Base-by-base conservation (phyloP, 2,888 invertebrate species). In the Chymomyza caudatula region DNA sequence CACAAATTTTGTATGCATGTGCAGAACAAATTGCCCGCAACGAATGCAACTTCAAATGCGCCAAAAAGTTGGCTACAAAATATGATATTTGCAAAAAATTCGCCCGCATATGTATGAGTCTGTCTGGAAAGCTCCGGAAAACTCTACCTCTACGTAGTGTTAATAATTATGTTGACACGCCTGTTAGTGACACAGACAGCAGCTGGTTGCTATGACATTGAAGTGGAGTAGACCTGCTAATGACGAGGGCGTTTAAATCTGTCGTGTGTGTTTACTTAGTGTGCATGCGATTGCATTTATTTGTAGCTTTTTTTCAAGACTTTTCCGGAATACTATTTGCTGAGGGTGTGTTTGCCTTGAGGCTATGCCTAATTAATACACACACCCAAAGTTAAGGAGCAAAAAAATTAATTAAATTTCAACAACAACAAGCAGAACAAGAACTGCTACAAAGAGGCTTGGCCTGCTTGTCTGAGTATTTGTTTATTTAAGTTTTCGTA, bases 391-490 rank as follows among this genome's bases (percentile, higher is more conserved):
- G 44, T 29, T 15, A 47, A 8, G 25, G 1, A 25, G 25, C 6
- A 76, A 76, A 77, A 70, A 81, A 84, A 85, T 81, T 85, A 81
- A 85, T 81, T 81, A 81, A 84, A 81, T 84, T 81, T 74, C 44
- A 22, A 44, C 22, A 25, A n/a, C 20, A 58, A 58, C 44, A 23
- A 53, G 13, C 56, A 42, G 19, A 23, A 20, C 44, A 67, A 60
- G 52, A 74, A 71, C 55, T 60, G 64, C 37, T 63, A 43, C 29
- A 49, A 52, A 22, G 61, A 60, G 22, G 15, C n/a, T n/a, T n/a
- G n/a, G n/a, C n/a, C n/a, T 8, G 29, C 29, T 13, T 37, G 43
- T 56, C 19, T 37, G 37, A 19, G 20, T 17, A 42, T 56, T n/a
- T 69, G 66, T 84, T 76, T 74, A 82, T 81, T 76, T 81, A 73